Percentiles rank a stretch among this genome's conserved stretches.
Conservation (phyloP, 2,888 invertebrate genomes). For the Oithona nana region DNA sequence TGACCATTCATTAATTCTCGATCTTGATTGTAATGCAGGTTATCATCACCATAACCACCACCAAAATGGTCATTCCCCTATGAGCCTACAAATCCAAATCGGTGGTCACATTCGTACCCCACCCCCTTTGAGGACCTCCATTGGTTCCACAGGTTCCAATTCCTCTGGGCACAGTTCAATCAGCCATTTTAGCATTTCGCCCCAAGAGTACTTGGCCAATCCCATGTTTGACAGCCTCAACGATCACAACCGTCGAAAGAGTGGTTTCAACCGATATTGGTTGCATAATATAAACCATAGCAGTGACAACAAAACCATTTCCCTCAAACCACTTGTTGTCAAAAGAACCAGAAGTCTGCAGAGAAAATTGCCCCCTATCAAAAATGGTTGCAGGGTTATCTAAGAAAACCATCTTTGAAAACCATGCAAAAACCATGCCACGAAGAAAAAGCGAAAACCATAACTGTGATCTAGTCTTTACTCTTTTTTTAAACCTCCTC, state of each 20-base stretch:
- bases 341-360: background rate
- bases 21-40: too few relatives aligned
- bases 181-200: background rate
- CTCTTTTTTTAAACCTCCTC: too few relatives aligned
- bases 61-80: too few relatives aligned
- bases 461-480: too few relatives aligned
- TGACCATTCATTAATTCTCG: too few relatives aligned
- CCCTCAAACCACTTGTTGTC: slow-evolving; percentile 11
- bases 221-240: slow-evolving; percentile 12
- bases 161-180: background rate
- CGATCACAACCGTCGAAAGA: background rate
- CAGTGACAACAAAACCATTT: slow-evolving; percentile 2
- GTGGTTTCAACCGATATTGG: too few relatives aligned
- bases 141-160: background rate
- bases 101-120: background rate
- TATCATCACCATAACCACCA: too few relatives aligned
- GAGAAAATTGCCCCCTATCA: slow-evolving; percentile 4
- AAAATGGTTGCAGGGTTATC: slow-evolving; percentile 1
- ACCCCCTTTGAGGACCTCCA: background rate
- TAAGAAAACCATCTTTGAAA: too few relatives aligned
- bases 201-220: slow-evolving; percentile 12
- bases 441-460: too few relatives aligned
- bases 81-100: background rate
- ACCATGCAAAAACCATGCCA: too few relatives aligned
- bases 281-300: background rate